These are phyloP conservation scores for Chaitophorus viminalis DNA, from an alignment of 2,888 invertebrate genomes.

Conservation along the genomic window DNA sequence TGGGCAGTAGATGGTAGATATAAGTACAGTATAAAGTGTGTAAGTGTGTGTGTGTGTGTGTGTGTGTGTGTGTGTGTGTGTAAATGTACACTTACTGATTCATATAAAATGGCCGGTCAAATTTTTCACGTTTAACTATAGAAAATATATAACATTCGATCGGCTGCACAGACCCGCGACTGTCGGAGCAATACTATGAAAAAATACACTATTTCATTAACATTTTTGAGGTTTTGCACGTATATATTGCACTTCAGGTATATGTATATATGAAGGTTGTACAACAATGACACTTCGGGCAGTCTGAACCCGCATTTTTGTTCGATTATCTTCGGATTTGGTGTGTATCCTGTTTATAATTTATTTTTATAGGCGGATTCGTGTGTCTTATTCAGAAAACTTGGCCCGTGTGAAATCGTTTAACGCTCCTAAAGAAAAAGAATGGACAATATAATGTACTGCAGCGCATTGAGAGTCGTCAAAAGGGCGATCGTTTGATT, in stretches of 20 bases:
- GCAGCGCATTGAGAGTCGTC: neutral
- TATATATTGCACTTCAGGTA: neutral
- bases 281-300: conserved; percentile 39
- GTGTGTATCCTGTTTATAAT: conserved; percentile 57
- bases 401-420: conserved; percentile 46
- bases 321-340: conserved; percentile 51
- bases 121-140: neutral
- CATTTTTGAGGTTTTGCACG: conserved; percentile 7
- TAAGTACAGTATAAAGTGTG: neutral
- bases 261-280: neutral
- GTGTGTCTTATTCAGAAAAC: conserved; percentile 44
- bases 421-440: neutral
- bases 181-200: conserved; percentile 10
- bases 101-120: no score
- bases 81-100: neutral
- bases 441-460: neutral
- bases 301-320: conserved; percentile 49
- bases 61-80: neutral
- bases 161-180: neutral
- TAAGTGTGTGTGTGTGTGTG: neutral
- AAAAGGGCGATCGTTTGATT: conserved; percentile 19
- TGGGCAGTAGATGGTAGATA: no score
- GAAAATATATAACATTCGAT: neutral
- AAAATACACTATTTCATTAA: conserved; percentile 14
- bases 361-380: conserved; percentile 35